A percentile compares a stretch with the other conserved stretches of the same genome.
phyloP scores from a whole-genome alignment of 2,888 invertebrate genomes.

The Chouioia cunea region DNA sequence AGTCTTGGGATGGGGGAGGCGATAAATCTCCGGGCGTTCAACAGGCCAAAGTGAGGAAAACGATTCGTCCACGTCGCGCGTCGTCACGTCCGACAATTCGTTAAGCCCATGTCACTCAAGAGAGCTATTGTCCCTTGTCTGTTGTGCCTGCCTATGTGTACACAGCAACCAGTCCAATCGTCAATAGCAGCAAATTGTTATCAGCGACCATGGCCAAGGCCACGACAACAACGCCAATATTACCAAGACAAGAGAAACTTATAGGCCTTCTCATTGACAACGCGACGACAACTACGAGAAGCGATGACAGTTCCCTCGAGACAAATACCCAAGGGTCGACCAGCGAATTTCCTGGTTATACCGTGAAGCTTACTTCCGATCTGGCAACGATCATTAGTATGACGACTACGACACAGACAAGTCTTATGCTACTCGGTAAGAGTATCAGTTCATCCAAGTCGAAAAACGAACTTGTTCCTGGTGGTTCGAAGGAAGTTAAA shows the following conservation, averaged over 20 bases:
- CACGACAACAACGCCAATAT: neutral
- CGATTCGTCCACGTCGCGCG: no score
- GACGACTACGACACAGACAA: neutral
- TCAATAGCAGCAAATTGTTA: slow-evolving; percentile 21
- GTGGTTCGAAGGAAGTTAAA: slow-evolving; percentile 62
- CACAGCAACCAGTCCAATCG: slow-evolving; percentile 6
- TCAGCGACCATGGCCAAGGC: slow-evolving; percentile 16
- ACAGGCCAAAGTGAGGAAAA: no score
- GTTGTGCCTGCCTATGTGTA: neutral
- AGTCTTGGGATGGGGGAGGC: no score
- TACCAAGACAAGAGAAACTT: slow-evolving; percentile 28
- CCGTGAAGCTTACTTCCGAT: neutral
- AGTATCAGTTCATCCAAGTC: slow-evolving; percentile 35
- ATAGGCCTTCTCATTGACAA: neutral
- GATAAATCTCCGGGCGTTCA: no score
- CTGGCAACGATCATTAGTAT: slow-evolving; percentile 6
- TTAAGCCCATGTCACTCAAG: slow-evolving; percentile 4
- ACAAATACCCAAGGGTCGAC: neutral
- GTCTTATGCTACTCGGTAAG: slow-evolving; percentile 13
- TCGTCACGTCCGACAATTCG: slow-evolving; percentile 3
- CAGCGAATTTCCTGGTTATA: neutral
- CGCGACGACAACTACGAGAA: slow-evolving; percentile 2
- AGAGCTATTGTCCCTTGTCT: no score
- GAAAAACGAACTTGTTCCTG: slow-evolving; percentile 52
- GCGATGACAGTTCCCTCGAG: neutral